Conservation (phyloP, 2,113 vertebrate genomes). For the Gasterosteus nipponicus region DNA sequence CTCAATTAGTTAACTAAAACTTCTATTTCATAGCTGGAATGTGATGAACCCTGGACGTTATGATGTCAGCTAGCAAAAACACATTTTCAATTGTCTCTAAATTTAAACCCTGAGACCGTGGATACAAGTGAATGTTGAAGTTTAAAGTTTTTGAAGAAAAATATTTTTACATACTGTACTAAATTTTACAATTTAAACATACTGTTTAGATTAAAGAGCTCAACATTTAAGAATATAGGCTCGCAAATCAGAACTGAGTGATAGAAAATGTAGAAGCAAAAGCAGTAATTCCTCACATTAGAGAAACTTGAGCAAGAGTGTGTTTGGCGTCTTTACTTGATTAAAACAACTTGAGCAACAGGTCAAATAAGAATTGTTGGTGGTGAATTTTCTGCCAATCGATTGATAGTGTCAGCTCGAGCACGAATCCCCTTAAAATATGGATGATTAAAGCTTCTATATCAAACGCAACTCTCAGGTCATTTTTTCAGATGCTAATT, state of each 20-base stretch:
- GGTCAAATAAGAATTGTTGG: neutral
- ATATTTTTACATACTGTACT: neutral
- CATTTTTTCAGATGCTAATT: neutral
- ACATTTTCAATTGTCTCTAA: neutral
- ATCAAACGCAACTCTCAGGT: too few species aligned
- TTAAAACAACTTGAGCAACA: neutral
- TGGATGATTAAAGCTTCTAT: neutral
- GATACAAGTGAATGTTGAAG: too few species aligned
- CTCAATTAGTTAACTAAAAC: neutral
- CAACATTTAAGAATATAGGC: neutral
- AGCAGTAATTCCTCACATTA: neutral
- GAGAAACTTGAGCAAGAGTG: neutral
- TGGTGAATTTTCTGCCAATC: neutral
- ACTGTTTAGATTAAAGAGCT: neutral
- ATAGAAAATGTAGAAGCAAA: neutral
- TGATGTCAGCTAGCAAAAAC: neutral
- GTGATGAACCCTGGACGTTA: neutral
- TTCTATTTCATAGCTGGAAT: neutral
- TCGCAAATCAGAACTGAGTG: neutral
- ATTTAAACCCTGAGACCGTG: neutral
- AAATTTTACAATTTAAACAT: neutral
- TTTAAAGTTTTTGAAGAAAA: neutral
- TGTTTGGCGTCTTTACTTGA: neutral
- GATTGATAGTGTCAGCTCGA: neutral
- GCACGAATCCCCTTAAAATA: too few species aligned